Evolutionary conservation across 2,113 vertebrate species (phyloP).

Genomic region (Clarias gariepinus): DNA sequence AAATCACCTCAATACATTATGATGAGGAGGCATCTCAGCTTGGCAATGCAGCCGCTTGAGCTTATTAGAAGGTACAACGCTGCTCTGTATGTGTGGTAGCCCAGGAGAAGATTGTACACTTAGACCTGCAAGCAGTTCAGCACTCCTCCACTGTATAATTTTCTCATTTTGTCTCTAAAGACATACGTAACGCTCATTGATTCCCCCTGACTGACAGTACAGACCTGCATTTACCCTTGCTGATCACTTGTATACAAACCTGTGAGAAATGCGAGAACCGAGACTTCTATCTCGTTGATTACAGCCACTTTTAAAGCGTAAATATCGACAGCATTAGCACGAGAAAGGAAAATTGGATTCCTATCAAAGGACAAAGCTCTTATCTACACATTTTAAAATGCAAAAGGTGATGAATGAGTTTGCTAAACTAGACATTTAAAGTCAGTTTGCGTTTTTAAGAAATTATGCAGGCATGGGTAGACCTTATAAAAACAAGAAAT

Average conservation of each 20-base stretch:
- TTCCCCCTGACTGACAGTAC: slow-evolving; percentile 14
- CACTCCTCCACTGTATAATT: slow-evolving; percentile 19
- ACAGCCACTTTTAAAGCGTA: background rate
- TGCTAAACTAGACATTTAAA: slow-evolving; percentile 4
- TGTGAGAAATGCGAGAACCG: background rate
- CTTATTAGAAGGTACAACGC: slow-evolving; percentile 19
- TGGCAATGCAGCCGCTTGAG: slow-evolving; percentile 21
- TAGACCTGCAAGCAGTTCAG: background rate
- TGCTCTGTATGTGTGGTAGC: background rate
- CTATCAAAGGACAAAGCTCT: slow-evolving; percentile 25
- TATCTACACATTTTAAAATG: slow-evolving; percentile 13
- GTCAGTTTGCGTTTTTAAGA: background rate
- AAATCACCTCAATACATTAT: background rate
- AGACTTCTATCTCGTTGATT: slow-evolving; percentile 9
- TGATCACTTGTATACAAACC: slow-evolving; percentile 35
- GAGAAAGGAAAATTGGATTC: slow-evolving; percentile 5
- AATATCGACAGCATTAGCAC: slow-evolving; percentile 15
- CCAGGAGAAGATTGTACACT: background rate
- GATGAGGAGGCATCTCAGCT: slow-evolving; percentile 12
- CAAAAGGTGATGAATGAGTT: slow-evolving; percentile 17
- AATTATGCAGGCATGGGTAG: slow-evolving; percentile 1
- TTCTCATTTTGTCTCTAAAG: slow-evolving; percentile 30
- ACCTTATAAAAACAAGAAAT: slow-evolving; percentile 24
- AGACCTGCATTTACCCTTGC: background rate
- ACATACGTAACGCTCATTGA: background rate